Percentiles rank a stretch among this genome's conserved stretches.
Evolutionary conservation across 1,140 invertebrate genomes (phyloP).

Genomic region (Augochlora pura): DNA sequence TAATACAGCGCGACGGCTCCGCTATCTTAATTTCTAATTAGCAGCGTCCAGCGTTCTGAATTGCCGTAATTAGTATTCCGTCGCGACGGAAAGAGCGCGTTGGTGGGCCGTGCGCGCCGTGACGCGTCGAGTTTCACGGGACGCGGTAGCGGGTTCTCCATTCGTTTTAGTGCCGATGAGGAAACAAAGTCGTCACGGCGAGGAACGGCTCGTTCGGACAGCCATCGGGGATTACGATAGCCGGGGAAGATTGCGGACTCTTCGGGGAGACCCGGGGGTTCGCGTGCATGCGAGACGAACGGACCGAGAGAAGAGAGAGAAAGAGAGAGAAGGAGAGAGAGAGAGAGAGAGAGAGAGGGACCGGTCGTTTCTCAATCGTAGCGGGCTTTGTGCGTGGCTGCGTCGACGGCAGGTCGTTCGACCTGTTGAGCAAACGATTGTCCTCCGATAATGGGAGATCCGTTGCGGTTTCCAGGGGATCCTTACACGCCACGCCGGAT

Average conservation of each 20-base stretch:
- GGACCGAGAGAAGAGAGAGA: no score
- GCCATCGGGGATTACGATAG: slow-evolving; percentile 15
- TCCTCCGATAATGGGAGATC: background rate
- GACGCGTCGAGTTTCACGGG: background rate
- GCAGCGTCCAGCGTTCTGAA: slow-evolving; percentile 43
- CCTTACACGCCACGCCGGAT: background rate
- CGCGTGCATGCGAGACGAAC: slow-evolving; percentile 35
- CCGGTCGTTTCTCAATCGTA: slow-evolving; percentile 37
- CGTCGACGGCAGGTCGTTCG: slow-evolving; percentile 12
- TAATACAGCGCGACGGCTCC: slow-evolving; percentile 26
- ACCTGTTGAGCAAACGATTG: slow-evolving; percentile 36
- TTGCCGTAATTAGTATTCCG: slow-evolving; percentile 46
- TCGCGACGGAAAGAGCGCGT: slow-evolving; percentile 26
- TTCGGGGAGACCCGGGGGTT: background rate
- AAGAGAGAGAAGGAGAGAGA: no score
- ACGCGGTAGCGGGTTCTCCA: background rate
- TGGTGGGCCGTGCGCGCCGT: slow-evolving; percentile 27
- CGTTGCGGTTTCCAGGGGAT: background rate
- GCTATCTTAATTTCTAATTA: slow-evolving; percentile 48
- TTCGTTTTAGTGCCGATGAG: background rate
- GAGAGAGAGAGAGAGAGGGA: background rate
- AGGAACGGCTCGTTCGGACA: background rate
- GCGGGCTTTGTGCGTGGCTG: slow-evolving; percentile 8
- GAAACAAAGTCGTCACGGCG: background rate
- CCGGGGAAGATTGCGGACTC: background rate